phyloP scores from a whole-genome alignment of 2,888 invertebrate species.

The Prostheceraeus crozeri region DNA sequence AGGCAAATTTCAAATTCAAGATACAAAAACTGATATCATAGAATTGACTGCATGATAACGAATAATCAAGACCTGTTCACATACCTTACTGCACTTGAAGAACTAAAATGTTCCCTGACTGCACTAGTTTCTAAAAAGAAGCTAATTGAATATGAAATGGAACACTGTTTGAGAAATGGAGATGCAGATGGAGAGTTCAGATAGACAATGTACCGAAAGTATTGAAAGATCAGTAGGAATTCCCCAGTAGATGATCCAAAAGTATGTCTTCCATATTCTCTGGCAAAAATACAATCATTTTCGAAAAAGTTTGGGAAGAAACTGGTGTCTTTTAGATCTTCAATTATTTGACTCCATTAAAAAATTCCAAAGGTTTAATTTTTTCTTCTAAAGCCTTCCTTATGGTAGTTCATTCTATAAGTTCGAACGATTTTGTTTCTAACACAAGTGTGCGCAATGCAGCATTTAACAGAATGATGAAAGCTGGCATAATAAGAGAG shows the following conservation, averaged over 20 bases:
- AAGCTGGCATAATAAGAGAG: constrained; percentile 13
- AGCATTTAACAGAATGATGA: constrained; percentile 5
- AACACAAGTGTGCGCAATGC: constrained; percentile 14
- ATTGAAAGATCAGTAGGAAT: background rate
- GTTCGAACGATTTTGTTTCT: constrained; percentile 4
- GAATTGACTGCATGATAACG: too few relatives aligned
- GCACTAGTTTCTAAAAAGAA: constrained; percentile 9
- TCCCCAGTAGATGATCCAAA: constrained; percentile 22
- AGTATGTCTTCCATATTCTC: constrained; percentile 10
- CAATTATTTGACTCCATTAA: constrained; percentile 9
- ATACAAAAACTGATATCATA: too few relatives aligned
- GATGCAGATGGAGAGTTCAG: constrained; percentile 7
- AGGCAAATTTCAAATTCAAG: too few relatives aligned
- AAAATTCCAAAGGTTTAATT: background rate
- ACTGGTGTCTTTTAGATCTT: constrained; percentile 1
- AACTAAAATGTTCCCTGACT: too few relatives aligned
- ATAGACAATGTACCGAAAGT: constrained; percentile 10
- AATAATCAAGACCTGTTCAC: too few relatives aligned
- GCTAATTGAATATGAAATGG: constrained; percentile 12
- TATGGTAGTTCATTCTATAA: too few relatives aligned
- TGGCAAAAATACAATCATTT: constrained; percentile 20
- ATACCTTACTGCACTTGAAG: too few relatives aligned
- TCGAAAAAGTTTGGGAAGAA: background rate
- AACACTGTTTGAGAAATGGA: constrained; percentile 26
- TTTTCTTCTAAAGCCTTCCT: constrained; percentile 4